Evolutionary conservation across 1,140 invertebrate genomes (phyloP).

Genomic region (Zaprionus camerounensis): DNA sequence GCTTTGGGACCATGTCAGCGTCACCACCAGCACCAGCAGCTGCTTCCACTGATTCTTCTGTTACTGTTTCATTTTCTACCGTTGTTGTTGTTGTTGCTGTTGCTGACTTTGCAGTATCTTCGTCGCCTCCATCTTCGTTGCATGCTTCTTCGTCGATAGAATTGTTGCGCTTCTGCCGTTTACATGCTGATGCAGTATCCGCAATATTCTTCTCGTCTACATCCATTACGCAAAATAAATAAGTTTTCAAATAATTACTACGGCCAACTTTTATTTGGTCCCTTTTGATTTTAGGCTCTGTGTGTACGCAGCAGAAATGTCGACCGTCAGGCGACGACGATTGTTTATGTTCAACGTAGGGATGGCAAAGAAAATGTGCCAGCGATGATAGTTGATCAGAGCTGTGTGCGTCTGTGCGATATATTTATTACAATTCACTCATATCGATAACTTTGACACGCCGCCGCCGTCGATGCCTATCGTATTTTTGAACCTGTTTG

Average conservation of each 20-base stretch:
- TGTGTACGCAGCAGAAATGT: slow-evolving; percentile 49
- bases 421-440: neutral
- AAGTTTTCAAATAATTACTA: neutral
- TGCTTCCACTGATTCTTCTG: neutral
- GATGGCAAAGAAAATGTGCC: slow-evolving; percentile 17
- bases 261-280: slow-evolving; percentile 1
- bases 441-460: slow-evolving; percentile 1
- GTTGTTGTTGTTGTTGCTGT: neutral
- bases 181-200: slow-evolving; percentile 40
- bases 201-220: slow-evolving; percentile 15
- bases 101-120: slow-evolving; percentile 5
- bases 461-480: neutral
- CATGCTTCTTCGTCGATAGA: slow-evolving; percentile 14
- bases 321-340: slow-evolving; percentile 4
- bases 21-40: neutral
- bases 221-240: slow-evolving; percentile 46
- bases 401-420: slow-evolving; percentile 8
- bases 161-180: slow-evolving; percentile 53
- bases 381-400: slow-evolving; percentile 1
- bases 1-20: neutral
- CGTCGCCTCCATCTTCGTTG: neutral
- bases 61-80: neutral
- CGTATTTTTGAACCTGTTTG: neutral
- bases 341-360: slow-evolving; percentile 60
- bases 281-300: slow-evolving; percentile 11